Evolutionary conservation across 92 coral and sea anemone species (phyloP).

Genomic region (Porites cylindrica): DNA sequence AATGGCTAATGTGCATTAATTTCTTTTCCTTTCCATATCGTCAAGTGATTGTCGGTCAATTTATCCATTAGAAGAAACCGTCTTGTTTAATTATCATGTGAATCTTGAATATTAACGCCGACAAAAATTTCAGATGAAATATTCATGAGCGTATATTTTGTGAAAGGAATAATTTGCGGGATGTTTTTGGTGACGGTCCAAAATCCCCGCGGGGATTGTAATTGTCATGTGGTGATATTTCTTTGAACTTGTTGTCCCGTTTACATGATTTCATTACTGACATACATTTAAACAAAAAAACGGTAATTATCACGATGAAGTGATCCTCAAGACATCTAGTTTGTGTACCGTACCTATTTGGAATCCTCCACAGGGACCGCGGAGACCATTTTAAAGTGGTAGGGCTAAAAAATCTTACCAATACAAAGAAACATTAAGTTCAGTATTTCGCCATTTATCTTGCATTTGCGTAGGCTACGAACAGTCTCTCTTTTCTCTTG

Average conservation of each 20-base stretch:
- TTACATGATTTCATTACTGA: constrained; percentile 13
- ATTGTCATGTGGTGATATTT: background rate
- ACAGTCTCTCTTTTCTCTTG: too few relatives aligned
- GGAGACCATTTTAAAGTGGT: too few relatives aligned
- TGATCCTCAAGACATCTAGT: too few relatives aligned
- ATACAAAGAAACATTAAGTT: too few relatives aligned
- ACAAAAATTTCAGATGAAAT: constrained; percentile 3
- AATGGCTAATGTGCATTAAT: background rate
- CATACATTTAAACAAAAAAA: background rate
- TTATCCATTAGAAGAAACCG: constrained; percentile 3
- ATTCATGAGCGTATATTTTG: constrained; percentile 10
- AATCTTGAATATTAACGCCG: constrained; percentile 33
- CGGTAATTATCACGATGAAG: background rate
- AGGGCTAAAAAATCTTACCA: too few relatives aligned
- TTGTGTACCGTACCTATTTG: background rate
- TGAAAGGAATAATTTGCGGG: background rate
- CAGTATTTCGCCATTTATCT: too few relatives aligned
- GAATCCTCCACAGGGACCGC: too few relatives aligned
- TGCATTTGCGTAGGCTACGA: too few relatives aligned
- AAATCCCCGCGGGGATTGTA: background rate
- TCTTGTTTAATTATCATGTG: constrained; percentile 11
- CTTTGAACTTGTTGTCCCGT: background rate
- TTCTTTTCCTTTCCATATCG: background rate
- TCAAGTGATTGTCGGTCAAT: constrained; percentile 2
- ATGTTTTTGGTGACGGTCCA: constrained; percentile 21